Conservation (phyloP, 2,888 invertebrate species). For the Euphydryas editha region DNA sequence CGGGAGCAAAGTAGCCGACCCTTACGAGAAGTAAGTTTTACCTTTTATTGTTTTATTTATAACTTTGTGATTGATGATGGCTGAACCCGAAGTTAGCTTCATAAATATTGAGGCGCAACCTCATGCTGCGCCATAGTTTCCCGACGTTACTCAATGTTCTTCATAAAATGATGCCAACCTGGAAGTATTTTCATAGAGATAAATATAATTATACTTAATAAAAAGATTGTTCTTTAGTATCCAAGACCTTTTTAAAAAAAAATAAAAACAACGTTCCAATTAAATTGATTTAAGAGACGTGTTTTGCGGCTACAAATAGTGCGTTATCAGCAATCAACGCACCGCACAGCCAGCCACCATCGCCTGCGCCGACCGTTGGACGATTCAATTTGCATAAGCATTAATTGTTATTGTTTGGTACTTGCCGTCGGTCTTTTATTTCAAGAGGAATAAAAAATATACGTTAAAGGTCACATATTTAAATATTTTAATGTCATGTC, state of each 20-base stretch:
- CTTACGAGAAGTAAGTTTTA: constrained; percentile 68
- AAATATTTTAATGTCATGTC: background rate
- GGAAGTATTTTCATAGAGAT: too few relatives aligned
- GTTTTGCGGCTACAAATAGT: constrained; percentile 58
- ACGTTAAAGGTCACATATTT: background rate
- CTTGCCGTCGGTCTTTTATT: constrained; percentile 17
- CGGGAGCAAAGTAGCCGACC: constrained; percentile 69
- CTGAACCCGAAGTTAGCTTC: constrained; percentile 71
- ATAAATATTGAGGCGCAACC: constrained; percentile 79
- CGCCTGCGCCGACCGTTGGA: constrained; percentile 50
- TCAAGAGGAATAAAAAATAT: background rate
- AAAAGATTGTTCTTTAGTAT: too few relatives aligned
- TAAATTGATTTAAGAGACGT: constrained; percentile 47
- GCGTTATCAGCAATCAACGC: constrained; percentile 62
- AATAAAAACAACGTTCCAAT: constrained; percentile 24
- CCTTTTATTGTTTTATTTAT: constrained; percentile 84
- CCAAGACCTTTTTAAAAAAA: background rate
- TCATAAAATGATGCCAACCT: background rate
- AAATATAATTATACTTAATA: too few relatives aligned
- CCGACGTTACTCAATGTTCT: constrained; percentile 43
- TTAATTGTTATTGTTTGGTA: constrained; percentile 57
- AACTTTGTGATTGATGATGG: constrained; percentile 84
- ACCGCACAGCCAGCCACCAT: constrained; percentile 28
- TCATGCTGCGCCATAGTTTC: constrained; percentile 73
- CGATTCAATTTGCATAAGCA: constrained; percentile 70